Percentiles rank a stretch among this genome's conserved stretches.
Evolutionary conservation across 1,140 invertebrate genomes (phyloP).

Genomic region (Orius insidiosus): DNA sequence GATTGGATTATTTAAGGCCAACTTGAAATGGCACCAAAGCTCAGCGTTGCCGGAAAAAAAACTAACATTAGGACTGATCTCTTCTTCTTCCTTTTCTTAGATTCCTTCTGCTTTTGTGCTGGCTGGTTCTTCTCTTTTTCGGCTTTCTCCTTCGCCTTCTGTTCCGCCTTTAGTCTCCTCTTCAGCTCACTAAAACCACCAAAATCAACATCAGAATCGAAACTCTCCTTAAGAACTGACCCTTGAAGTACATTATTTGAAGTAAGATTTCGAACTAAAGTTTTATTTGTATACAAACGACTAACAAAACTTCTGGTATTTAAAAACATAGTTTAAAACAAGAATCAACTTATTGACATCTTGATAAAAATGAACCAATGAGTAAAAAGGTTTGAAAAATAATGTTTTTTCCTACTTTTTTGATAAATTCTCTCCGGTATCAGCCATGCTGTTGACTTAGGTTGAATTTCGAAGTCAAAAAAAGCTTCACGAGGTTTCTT

Average conservation of each 20-base stretch:
- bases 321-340: neutral
- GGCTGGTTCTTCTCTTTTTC: conserved; percentile 46
- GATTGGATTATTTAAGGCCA: conserved; percentile 8
- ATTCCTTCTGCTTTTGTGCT: conserved; percentile 24
- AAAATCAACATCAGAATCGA: conserved; percentile 5
- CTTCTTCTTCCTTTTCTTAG: conserved; percentile 48
- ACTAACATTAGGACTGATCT: conserved; percentile 74
- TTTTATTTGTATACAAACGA: neutral
- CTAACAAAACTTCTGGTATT: neutral
- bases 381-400: neutral
- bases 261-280: neutral
- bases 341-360: neutral
- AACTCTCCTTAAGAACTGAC: neutral
- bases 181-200: conserved; percentile 71
- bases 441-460: conserved; percentile 11
- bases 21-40: neutral
- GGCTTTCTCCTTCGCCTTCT: conserved; percentile 85
- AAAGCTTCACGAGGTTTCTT: neutral
- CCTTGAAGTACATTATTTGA: neutral
- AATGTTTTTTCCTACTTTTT: conserved; percentile 8
- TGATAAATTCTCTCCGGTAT: conserved; percentile 11
- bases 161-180: conserved; percentile 71
- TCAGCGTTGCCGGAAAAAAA: conserved; percentile 8
- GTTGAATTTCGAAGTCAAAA: no score
- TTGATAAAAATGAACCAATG: neutral